Conservation (phyloP, 2,888 invertebrate species). For the Ophioninae sp. region DNA sequence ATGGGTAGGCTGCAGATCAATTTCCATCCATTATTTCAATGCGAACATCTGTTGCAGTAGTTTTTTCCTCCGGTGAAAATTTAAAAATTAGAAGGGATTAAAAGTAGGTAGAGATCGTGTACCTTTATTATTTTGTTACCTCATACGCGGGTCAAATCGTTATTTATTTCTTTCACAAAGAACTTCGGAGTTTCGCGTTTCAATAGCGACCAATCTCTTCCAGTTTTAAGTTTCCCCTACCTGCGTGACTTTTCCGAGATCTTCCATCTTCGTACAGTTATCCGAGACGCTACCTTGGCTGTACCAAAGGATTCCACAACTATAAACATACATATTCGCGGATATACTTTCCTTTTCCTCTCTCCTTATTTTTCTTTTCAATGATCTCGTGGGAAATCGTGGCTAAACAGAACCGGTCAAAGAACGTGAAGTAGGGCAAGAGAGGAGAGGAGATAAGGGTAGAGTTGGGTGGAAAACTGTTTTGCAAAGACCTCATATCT, state of each 20-base stretch:
- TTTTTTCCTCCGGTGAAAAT: constrained; percentile 29
- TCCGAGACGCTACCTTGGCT: constrained; percentile 11
- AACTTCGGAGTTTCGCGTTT: constrained; percentile 29
- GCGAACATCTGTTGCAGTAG: constrained; percentile 12
- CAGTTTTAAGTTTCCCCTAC: constrained; percentile 52
- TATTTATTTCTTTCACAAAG: constrained; percentile 27
- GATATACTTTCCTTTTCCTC: constrained; percentile 19
- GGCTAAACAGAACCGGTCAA: constrained; percentile 27
- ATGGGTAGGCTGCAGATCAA: no score
- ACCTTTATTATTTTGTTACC: constrained; percentile 48
- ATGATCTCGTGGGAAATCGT: constrained; percentile 62
- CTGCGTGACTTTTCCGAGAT: constrained; percentile 44
- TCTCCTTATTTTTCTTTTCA: constrained; percentile 42
- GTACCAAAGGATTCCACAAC: constrained; percentile 39
- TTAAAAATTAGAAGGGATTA: constrained; percentile 52
- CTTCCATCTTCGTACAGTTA: constrained; percentile 38
- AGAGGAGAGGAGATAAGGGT: background rate
- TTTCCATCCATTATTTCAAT: constrained; percentile 1
- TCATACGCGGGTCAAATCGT: constrained; percentile 23
- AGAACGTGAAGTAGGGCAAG: background rate
- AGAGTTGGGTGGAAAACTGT: constrained; percentile 24
- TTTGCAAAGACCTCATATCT: constrained; percentile 53
- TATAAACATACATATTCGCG: constrained; percentile 12
- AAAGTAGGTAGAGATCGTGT: constrained; percentile 40
- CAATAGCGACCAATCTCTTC: constrained; percentile 42